These are phyloP conservation scores for Cottoperca gobio DNA, from an alignment of 2,797 vertebrate genomes.

Conservation along the genomic window DNA sequence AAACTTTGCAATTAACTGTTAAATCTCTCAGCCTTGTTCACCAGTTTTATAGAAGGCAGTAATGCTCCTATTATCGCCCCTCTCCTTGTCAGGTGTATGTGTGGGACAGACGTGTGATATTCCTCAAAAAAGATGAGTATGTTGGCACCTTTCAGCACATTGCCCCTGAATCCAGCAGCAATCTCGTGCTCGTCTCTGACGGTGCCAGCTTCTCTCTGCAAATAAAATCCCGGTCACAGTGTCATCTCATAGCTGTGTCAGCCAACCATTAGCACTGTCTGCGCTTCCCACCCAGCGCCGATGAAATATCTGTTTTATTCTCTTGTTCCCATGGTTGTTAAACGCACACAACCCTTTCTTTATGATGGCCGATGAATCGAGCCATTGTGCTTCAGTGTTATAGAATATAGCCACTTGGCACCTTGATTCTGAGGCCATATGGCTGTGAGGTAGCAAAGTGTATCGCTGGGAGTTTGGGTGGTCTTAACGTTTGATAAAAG, in stretches of 20 bases:
- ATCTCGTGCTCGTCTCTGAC: slow-evolving; percentile 43
- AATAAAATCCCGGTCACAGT: slow-evolving; percentile 51
- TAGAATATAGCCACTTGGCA: slow-evolving; percentile 67
- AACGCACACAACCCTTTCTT: slow-evolving; percentile 57
- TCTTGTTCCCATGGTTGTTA: slow-evolving; percentile 48
- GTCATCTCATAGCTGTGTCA: slow-evolving; percentile 50
- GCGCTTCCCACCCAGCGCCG: slow-evolving; percentile 45
- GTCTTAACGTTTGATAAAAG: slow-evolving; percentile 70
- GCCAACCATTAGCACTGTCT: slow-evolving; percentile 45
- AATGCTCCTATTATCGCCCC: slow-evolving; percentile 21
- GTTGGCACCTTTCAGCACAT: slow-evolving; percentile 47
- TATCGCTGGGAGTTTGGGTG: slow-evolving; percentile 74
- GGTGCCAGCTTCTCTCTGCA: slow-evolving; percentile 48
- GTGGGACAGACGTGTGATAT: slow-evolving; percentile 59
- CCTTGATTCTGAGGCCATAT: slow-evolving; percentile 63
- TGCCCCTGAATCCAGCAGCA: slow-evolving; percentile 47
- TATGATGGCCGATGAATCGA: slow-evolving; percentile 62
- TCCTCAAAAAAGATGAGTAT: slow-evolving; percentile 30
- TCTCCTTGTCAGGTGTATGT: slow-evolving; percentile 42
- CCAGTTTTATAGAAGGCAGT: slow-evolving; percentile 6
- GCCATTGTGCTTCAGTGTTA: slow-evolving; percentile 62
- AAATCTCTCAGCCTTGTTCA: neutral
- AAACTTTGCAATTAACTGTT: slow-evolving; percentile 16
- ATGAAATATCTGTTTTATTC: slow-evolving; percentile 63
- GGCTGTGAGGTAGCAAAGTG: slow-evolving; percentile 60